Base-by-base conservation (phyloP, 2,797 vertebrate species). In the Furcifer pardalis region DNA sequence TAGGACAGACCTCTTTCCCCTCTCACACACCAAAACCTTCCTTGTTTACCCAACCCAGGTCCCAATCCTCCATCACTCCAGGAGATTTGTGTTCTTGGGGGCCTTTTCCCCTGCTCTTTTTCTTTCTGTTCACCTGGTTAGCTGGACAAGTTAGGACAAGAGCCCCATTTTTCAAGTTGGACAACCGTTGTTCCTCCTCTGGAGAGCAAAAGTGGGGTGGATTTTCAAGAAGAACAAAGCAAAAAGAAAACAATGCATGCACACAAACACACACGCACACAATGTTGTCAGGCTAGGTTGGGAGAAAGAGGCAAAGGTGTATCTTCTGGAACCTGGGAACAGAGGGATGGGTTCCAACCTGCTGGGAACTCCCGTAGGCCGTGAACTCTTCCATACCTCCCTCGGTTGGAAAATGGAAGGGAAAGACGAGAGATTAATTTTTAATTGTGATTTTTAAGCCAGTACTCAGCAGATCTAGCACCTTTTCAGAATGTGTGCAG, bases 81-180 rank as follows among this genome's bases (percentile, higher is more conserved):
- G 59, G 81, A 44, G 32, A 4, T 65, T 78, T 60, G 0, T 23
- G 2, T 79, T 88, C 88, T 77, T 78, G 59, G 82, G 63, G 76
- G 21, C 65, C 27, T 56, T 73, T 84, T 90, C 88, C 77, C 81
- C 65, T 42, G 75, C 0, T 19, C 60, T 84, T 89, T 74, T 9
- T 7, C 86, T 74, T n/a, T 25, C 77, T 87, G 91, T 86, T 90
- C 69, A 83, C 73, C 2, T 32, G 92, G 88, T 90, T 81, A 79
- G 89, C 72, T 23, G 87, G 93, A 92, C 95, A 46, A 85, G 96
- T 84, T 1, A 0, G 87, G 93, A 94, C 96, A 96, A 88, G 91
- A 85, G 63, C 3, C 83, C 88, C 71, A 13, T 13, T 81, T 92
- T 81, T 94, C 95, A 93, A 93, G 96, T 96, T 84, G 89, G 93